Percentiles rank a stretch among this genome's conserved stretches.
Conservation (phyloP, 2,888 invertebrate species). For the Drosophila lacicola region DNA sequence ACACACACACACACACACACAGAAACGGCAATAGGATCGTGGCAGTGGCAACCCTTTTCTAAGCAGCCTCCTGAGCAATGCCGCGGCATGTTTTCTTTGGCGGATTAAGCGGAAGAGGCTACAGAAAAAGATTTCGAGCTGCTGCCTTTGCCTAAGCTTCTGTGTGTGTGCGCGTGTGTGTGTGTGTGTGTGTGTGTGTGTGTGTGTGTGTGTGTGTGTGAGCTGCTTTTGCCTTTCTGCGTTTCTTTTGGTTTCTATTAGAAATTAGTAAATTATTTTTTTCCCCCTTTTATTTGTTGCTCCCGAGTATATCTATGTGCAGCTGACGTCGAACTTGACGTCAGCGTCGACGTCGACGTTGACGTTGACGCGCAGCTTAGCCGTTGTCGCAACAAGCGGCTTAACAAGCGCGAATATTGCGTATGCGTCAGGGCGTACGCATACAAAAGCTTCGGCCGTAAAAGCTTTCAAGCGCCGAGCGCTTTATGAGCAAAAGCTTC, state of each 20-base stretch:
- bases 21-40: not conserved
- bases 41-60: constrained; percentile 45
- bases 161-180: constrained; percentile 1
- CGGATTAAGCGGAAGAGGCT: constrained; percentile 64
- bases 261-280: constrained; percentile 64
- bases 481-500: constrained; percentile 9
- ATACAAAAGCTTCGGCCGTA: constrained; percentile 16
- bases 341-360: not conserved
- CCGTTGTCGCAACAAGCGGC: constrained; percentile 73
- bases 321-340: not conserved
- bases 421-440: constrained; percentile 29
- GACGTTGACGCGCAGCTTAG: constrained; percentile 46
- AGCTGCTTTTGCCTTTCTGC: constrained; percentile 31
- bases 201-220: constrained; percentile 19
- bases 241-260: constrained; percentile 50
- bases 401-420: constrained; percentile 52
- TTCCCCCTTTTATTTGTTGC: constrained; percentile 7
- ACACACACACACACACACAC: not conserved
- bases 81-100: constrained; percentile 75
- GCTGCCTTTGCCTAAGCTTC: constrained; percentile 20
- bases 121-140: constrained; percentile 63
- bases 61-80: constrained; percentile 40
- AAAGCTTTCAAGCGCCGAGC: constrained; percentile 7
- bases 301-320: not conserved
- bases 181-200: constrained; percentile 3